Conservation (phyloP, 2,797 vertebrate genomes). For the Craterocephalus amniculus region DNA sequence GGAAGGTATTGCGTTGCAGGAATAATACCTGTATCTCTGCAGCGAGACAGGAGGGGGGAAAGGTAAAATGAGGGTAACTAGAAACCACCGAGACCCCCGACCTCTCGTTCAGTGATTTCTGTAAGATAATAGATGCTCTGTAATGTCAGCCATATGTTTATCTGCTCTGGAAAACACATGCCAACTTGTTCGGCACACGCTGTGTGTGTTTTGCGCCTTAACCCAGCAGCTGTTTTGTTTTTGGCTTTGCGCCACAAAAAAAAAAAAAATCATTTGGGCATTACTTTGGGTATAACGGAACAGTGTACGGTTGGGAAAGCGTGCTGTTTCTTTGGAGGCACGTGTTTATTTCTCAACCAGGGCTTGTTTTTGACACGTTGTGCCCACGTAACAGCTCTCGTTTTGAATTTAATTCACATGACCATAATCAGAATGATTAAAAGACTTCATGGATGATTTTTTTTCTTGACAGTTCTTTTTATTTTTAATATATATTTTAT, state of each 20-base stretch:
- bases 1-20: constrained; percentile 62
- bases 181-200: constrained; percentile 70
- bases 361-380: constrained; percentile 45
- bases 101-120: constrained; percentile 66
- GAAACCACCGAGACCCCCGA: constrained; percentile 59
- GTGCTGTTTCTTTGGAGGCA: constrained; percentile 18
- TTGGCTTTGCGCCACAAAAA: constrained; percentile 77
- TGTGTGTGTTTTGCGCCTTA: constrained; percentile 56
- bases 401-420: background rate
- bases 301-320: constrained; percentile 24
- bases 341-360: background rate
- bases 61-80: constrained; percentile 50
- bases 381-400: constrained; percentile 17
- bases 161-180: constrained; percentile 71
- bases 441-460: background rate
- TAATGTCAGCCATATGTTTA: constrained; percentile 78
- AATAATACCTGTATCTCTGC: constrained; percentile 62
- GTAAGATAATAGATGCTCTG: constrained; percentile 63
- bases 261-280: constrained; percentile 62
- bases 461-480: no score
- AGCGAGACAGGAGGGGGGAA: constrained; percentile 14
- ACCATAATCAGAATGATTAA: background rate
- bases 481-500: no score
- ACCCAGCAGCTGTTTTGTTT: constrained; percentile 75
- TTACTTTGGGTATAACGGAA: constrained; percentile 40